phyloP scores from a whole-genome alignment of 2,797 vertebrate species.

The Leptatherina wallacei region DNA sequence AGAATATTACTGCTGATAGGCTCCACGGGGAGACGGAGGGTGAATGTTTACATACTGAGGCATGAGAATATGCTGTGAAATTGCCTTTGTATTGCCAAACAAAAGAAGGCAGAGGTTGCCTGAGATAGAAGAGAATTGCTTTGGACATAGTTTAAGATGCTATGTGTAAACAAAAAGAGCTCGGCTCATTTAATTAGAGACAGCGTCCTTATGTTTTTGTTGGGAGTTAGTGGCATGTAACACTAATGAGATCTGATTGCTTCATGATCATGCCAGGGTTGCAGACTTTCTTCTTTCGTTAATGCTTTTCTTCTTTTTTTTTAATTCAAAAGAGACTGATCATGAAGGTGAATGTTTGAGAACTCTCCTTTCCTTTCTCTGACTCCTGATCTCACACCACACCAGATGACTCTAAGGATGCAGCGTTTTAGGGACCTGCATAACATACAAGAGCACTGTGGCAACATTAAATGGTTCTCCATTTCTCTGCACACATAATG shows the following conservation, averaged over 20 bases:
- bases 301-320: constrained; percentile 22
- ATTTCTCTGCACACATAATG: constrained; percentile 17
- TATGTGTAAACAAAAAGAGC: constrained; percentile 44
- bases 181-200: constrained; percentile 44
- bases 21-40: constrained; percentile 23
- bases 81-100: constrained; percentile 39
- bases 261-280: constrained; percentile 32
- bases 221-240: constrained; percentile 30
- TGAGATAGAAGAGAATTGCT: constrained; percentile 35
- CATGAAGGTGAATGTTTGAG: constrained; percentile 43
- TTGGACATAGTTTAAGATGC: constrained; percentile 36
- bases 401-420: constrained; percentile 1
- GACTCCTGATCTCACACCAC: background rate
- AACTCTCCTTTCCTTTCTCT: constrained; percentile 13
- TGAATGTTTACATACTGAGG: constrained; percentile 45
- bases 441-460: constrained; percentile 40
- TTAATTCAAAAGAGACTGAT: constrained; percentile 21
- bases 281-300: constrained; percentile 32
- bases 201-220: constrained; percentile 12
- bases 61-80: constrained; percentile 38
- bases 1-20: constrained; percentile 20
- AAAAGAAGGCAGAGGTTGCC: constrained; percentile 38
- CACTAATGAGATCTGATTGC: constrained; percentile 53
- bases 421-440: background rate
- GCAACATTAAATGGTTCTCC: constrained; percentile 14